Base-by-base conservation (phyloP, 2,888 invertebrate species). In the Ligdia adustata region DNA sequence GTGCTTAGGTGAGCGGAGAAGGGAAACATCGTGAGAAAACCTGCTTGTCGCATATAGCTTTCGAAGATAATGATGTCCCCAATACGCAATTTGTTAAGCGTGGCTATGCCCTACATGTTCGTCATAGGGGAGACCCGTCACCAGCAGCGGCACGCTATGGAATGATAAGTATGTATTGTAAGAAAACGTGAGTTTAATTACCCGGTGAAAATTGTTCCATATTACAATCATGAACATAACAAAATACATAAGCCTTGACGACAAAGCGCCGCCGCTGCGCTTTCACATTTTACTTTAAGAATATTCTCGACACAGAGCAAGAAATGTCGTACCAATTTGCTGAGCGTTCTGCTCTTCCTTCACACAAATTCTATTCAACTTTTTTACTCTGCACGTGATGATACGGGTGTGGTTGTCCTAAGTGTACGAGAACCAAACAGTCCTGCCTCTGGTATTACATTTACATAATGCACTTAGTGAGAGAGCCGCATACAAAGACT, bases 401-500 rank as follows among this genome's bases (percentile, higher is more conserved):
- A 73, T 74, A 79, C 73, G 79, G 79, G 79, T 75, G 78, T 75
- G 80, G 79, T 71, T 74, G 69, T 72, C 71, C 72, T 65, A 65
- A 72, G 62, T 69, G 75, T 69, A 73, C 72, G 67, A 73, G 72
- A 68, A 70, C 71, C 69, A 70, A 64, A 64, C 73, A 69, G 79
- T 72, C 75, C 78, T 79, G 79, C 80, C 82, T 79, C 72, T 65
- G 71, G 75, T 79, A 82, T 85, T 76, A 83, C 78, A 86, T 85
- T 85, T 82, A 80, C 86, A 86, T 86, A 86, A 85, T 80, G 77
- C 82, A 81, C 81, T 84, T 82, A 83, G 77, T 66, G 69, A 67
- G 68, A 72, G 77, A 81, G 77, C 74, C 75, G 78, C 79, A 80
- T 74, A 83, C 82, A 82, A 84, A 83, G 81, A 72, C 78, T 67